Evolutionary conservation across 1,140 invertebrate species (phyloP).

Genomic region (Apis florea): DNA sequence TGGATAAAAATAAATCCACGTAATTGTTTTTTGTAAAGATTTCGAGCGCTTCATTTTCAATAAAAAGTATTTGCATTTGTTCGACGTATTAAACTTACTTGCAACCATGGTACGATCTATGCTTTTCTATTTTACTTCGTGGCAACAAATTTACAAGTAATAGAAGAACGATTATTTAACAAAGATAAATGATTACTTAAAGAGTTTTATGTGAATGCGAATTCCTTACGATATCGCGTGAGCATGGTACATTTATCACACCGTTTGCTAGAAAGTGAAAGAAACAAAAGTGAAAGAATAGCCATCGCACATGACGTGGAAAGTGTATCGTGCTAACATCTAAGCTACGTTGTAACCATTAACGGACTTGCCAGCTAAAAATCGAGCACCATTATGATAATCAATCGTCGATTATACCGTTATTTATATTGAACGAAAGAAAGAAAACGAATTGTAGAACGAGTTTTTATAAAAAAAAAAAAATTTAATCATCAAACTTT

Average conservation of each 20-base stretch:
- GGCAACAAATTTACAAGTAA: neutral
- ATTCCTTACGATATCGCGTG: conserved; percentile 44
- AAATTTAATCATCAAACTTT: no score
- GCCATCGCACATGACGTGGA: conserved; percentile 8
- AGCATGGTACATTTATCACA: conserved; percentile 29
- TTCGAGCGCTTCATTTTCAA: no score
- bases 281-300: conserved; percentile 51
- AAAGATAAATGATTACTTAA: neutral
- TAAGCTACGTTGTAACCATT: conserved; percentile 1
- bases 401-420: neutral
- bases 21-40: no score
- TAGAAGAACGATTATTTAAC: neutral
- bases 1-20: no score
- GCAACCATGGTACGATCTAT: no score
- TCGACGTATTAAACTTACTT: no score
- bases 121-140: no score
- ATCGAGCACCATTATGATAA: neutral
- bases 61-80: no score
- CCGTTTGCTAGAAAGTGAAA: conserved; percentile 41
- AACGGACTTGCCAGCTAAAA: neutral
- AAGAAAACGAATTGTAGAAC: no score
- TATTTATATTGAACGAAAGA: no score
- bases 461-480: no score
- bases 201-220: conserved; percentile 19
- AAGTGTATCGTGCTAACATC: conserved; percentile 35